Evolutionary conservation across 2,797 vertebrate genomes (phyloP).

Genomic region (Lophius americanus): DNA sequence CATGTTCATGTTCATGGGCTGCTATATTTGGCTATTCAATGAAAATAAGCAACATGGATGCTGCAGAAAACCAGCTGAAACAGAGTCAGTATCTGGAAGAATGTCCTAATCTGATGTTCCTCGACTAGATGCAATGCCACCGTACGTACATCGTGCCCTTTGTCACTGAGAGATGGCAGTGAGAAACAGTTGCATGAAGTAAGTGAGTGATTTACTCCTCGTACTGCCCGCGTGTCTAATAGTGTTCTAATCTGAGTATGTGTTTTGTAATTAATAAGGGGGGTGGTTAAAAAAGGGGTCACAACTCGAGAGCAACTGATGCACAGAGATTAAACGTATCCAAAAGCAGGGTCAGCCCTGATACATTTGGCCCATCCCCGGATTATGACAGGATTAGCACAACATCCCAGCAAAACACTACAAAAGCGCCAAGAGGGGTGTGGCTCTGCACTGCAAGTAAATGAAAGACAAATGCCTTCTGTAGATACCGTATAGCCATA

Average conservation of each 20-base stretch:
- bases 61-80: no score
- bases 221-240: conserved; percentile 29
- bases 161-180: no score
- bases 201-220: conserved; percentile 5
- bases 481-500: conserved; percentile 35
- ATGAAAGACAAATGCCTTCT: conserved; percentile 37
- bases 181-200: no score
- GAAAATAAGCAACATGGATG: no score
- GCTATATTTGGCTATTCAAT: no score
- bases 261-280: conserved; percentile 45
- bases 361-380: conserved; percentile 66
- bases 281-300: conserved; percentile 61
- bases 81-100: no score
- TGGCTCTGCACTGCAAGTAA: conserved; percentile 15
- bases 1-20: no score
- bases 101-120: no score
- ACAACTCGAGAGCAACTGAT: conserved; percentile 64
- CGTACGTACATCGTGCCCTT: no score
- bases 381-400: conserved; percentile 77
- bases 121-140: no score
- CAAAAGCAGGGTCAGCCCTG: conserved; percentile 58
- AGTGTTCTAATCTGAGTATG: conserved; percentile 39
- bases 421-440: conserved; percentile 36
- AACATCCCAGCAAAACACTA: conserved; percentile 51
- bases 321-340: conserved; percentile 74